Conservation (phyloP, 1,140 invertebrate genomes). For the Andricus grossulariae region DNA sequence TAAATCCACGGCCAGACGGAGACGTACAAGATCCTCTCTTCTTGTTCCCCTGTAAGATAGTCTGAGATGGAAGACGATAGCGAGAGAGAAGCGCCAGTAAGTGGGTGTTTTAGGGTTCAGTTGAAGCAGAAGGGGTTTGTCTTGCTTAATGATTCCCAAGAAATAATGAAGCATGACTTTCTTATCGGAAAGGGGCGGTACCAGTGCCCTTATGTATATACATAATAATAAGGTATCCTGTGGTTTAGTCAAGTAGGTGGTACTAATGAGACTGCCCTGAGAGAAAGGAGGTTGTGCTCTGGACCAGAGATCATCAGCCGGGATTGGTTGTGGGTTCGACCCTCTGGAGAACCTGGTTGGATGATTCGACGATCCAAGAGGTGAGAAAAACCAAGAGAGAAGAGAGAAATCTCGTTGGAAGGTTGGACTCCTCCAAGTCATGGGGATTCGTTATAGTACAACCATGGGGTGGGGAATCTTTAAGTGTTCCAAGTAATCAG, state of each 20-base stretch:
- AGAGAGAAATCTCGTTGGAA: conserved; percentile 21
- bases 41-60: conserved; percentile 7
- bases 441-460: neutral
- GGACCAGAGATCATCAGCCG: conserved; percentile 66
- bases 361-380: conserved; percentile 55
- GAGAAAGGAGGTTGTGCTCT: conserved; percentile 66
- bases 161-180: conserved; percentile 73
- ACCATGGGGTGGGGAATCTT: conserved; percentile 12
- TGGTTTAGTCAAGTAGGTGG: conserved; percentile 61
- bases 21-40: conserved; percentile 3
- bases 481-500: neutral
- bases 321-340: conserved; percentile 67
- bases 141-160: conserved; percentile 68
- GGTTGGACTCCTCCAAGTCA: conserved; percentile 10
- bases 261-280: conserved; percentile 69
- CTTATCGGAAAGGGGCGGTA: conserved; percentile 57
- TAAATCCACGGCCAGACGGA: conserved; percentile 13
- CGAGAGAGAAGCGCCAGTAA: conserved; percentile 30
- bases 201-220: conserved; percentile 54
- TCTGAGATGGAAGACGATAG: conserved; percentile 36
- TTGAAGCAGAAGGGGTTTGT: conserved; percentile 57
- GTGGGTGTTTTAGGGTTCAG: conserved; percentile 50
- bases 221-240: conserved; percentile 63
- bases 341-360: conserved; percentile 64
- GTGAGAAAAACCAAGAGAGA: conserved; percentile 62